Percentiles rank a stretch among this genome's conserved stretches.
These are phyloP conservation scores for Danio jaintianensis DNA, from an alignment of 2,797 vertebrate species.

Conservation along the genomic window DNA sequence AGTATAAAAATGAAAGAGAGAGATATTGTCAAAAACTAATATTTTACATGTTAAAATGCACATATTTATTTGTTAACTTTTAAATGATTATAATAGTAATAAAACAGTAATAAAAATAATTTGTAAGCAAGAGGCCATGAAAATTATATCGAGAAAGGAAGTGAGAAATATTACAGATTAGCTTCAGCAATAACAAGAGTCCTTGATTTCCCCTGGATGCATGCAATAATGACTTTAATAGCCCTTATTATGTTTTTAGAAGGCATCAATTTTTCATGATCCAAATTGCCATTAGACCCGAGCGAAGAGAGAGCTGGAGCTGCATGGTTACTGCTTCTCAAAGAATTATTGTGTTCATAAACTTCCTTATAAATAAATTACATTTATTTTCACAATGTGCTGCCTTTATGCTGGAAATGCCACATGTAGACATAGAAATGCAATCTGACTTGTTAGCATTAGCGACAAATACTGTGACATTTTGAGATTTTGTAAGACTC, in stretches of 20 bases:
- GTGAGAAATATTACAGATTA: conserved; percentile 29
- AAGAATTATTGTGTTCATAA: conserved; percentile 15
- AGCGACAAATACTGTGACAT: neutral
- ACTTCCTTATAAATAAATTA: conserved; percentile 13
- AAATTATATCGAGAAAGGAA: conserved; percentile 12
- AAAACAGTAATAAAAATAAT: too few species aligned
- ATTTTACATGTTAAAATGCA: too few species aligned
- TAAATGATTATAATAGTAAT: too few species aligned
- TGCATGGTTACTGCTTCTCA: neutral
- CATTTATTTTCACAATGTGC: neutral
- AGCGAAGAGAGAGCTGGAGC: neutral
- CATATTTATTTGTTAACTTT: too few species aligned
- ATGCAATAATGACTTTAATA: conserved; percentile 48
- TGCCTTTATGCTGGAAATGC: neutral
- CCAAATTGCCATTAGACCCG: conserved; percentile 42
- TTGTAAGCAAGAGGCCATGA: neutral
- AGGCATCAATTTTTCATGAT: conserved; percentile 36
- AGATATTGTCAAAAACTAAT: too few species aligned
- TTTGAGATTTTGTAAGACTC: neutral
- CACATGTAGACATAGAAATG: neutral
- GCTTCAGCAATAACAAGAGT: conserved; percentile 14
- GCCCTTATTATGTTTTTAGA: conserved; percentile 42
- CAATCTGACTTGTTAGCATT: conserved; percentile 4
- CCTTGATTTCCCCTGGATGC: conserved; percentile 33
- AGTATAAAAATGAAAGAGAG: too few species aligned